phyloP scores from a whole-genome alignment of 2,113 vertebrate genomes.

The Erpornis zantholeuca region DNA sequence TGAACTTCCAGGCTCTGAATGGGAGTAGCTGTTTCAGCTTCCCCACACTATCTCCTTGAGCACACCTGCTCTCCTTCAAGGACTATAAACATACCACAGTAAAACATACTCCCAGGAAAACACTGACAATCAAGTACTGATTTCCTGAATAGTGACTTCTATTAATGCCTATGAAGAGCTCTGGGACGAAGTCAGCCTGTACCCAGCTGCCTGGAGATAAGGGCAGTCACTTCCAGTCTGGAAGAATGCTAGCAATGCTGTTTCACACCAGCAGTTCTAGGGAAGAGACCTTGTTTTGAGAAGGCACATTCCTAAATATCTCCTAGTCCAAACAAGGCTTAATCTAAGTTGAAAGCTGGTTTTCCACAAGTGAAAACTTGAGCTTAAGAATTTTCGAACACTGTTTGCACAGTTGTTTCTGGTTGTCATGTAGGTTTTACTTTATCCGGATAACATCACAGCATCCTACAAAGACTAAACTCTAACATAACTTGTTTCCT shows the following conservation, averaged over 20 bases:
- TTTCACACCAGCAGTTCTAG: not conserved
- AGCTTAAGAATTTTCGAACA: not conserved
- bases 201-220: not conserved
- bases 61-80: not conserved
- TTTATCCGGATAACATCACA: not conserved
- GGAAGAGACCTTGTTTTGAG: slow-evolving; percentile 29
- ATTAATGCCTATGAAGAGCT: not conserved
- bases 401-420: not conserved
- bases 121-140: not conserved
- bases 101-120: not conserved
- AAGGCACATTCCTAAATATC: slow-evolving; percentile 24
- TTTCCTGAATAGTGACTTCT: not conserved
- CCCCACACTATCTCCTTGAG: not conserved
- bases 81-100: not conserved
- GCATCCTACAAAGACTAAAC: not conserved
- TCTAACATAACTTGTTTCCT: not conserved
- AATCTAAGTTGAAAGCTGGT: not conserved
- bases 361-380: not conserved
- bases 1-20: not conserved
- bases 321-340: slow-evolving; percentile 25
- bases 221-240: not conserved
- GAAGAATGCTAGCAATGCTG: not conserved
- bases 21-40: not conserved
- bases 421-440: not conserved
- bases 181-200: not conserved